These are phyloP conservation scores for Seira musarum DNA, from an alignment of 2,888 invertebrate species.

Conservation along the genomic window DNA sequence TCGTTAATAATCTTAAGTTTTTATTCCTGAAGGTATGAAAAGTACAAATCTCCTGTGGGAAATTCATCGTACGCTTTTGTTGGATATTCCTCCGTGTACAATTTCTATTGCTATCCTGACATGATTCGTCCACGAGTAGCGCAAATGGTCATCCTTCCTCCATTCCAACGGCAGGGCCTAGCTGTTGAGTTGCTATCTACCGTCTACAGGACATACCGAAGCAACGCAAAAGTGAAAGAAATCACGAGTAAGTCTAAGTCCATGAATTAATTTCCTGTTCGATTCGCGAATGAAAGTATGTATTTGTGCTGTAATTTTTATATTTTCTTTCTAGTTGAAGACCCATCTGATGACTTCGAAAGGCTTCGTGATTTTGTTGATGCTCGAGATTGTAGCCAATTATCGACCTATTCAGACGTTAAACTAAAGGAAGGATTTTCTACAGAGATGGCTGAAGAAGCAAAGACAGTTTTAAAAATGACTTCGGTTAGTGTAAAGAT, in stretches of 20 bases:
- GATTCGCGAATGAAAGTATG: too few relatives aligned
- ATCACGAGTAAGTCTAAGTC: slow-evolving; percentile 79
- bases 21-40: slow-evolving; percentile 74
- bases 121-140: slow-evolving; percentile 91
- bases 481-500: slow-evolving; percentile 75
- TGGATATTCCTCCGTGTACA: slow-evolving; percentile 93
- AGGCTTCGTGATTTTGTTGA: slow-evolving; percentile 93
- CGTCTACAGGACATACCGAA: slow-evolving; percentile 77
- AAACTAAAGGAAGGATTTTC: slow-evolving; percentile 82
- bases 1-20: not conserved
- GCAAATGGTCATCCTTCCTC: slow-evolving; percentile 94
- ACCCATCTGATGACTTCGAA: slow-evolving; percentile 93
- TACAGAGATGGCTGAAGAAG: slow-evolving; percentile 83
- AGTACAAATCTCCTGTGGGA: slow-evolving; percentile 72
- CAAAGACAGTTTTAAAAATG: slow-evolving; percentile 80
- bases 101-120: slow-evolving; percentile 94
- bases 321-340: slow-evolving; percentile 82
- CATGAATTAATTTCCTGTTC: not conserved
- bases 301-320: not conserved
- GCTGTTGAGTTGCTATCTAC: slow-evolving; percentile 83
- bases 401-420: slow-evolving; percentile 80
- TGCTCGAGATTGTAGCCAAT: slow-evolving; percentile 79
- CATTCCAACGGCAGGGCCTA: slow-evolving; percentile 88
- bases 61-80: slow-evolving; percentile 81
- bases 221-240: slow-evolving; percentile 77